phyloP scores from a whole-genome alignment of 2,113 vertebrate genomes.

The Excalfactoria chinensis region DNA sequence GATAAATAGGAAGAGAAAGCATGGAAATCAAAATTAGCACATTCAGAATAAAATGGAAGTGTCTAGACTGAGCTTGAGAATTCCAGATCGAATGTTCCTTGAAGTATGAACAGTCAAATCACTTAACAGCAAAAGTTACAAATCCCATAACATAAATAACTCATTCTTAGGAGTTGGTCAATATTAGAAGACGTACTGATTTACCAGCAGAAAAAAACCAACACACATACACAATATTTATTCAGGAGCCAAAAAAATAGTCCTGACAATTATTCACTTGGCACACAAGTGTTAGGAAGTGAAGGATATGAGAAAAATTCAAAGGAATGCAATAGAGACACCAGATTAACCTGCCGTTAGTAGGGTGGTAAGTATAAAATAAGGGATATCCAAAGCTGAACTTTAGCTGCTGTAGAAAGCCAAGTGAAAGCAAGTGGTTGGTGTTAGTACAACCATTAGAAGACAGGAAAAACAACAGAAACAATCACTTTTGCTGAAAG shows the following conservation, averaged over 20 bases:
- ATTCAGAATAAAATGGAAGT: neutral
- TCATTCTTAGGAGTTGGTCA: neutral
- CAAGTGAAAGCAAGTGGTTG: neutral
- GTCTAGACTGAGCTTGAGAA: too few species aligned
- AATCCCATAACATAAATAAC: neutral
- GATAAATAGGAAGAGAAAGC: neutral
- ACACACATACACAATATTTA: neutral
- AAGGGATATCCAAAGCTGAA: neutral
- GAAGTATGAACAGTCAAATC: neutral
- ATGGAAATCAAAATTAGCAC: neutral
- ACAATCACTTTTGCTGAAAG: neutral
- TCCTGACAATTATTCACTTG: neutral
- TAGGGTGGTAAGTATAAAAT: neutral
- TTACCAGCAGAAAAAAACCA: neutral
- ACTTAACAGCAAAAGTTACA: neutral
- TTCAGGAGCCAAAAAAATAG: neutral
- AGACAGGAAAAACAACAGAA: neutral
- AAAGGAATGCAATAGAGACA: neutral
- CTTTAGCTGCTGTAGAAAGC: neutral
- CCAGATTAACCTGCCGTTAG: accelerated
- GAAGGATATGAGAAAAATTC: neutral
- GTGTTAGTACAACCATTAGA: neutral
- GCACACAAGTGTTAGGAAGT: neutral
- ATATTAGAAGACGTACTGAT: neutral
- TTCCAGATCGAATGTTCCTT: too few species aligned